Evolutionary conservation across 2,797 vertebrate species (phyloP).

Genomic region (Chelonia mydas): DNA sequence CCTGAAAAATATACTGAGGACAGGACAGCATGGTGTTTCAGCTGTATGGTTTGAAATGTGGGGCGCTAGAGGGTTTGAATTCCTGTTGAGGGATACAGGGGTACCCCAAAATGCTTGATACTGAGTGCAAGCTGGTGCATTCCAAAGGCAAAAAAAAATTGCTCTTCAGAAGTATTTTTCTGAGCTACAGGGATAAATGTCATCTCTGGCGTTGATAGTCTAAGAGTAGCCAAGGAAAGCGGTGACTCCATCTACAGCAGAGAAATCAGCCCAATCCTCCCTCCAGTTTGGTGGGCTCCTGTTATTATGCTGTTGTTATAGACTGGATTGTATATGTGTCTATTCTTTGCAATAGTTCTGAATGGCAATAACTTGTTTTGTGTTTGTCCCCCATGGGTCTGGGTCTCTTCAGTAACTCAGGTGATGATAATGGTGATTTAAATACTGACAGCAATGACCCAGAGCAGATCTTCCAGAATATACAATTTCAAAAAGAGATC

Average conservation of each 20-base stretch:
- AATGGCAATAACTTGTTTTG: not conserved
- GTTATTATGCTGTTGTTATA: conserved; percentile 54
- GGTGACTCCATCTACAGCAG: not conserved
- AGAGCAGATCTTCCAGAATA: conserved; percentile 97
- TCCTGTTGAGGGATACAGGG: fast-evolving
- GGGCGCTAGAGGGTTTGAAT: not conserved
- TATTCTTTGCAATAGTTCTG: not conserved
- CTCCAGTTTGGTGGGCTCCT: not conserved
- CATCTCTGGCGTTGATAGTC: not conserved
- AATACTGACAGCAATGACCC: conserved; percentile 91
- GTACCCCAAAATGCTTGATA: not conserved
- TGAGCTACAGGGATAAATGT: not conserved
- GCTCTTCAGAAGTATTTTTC: not conserved
- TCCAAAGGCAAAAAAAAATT: not conserved
- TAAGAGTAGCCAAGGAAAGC: not conserved
- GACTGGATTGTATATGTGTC: not conserved
- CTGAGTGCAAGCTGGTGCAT: not conserved
- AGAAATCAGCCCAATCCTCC: not conserved
- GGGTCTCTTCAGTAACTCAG: conserved; percentile 83
- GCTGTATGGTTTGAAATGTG: not conserved
- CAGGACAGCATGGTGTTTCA: not conserved
- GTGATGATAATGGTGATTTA: conserved; percentile 86
- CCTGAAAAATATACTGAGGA: not conserved
- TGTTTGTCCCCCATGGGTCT: not conserved
- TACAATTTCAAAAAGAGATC: conserved; percentile 97